Evolutionary conservation across 2,113 vertebrate species (phyloP).

Genomic region (Sebastes fasciatus): DNA sequence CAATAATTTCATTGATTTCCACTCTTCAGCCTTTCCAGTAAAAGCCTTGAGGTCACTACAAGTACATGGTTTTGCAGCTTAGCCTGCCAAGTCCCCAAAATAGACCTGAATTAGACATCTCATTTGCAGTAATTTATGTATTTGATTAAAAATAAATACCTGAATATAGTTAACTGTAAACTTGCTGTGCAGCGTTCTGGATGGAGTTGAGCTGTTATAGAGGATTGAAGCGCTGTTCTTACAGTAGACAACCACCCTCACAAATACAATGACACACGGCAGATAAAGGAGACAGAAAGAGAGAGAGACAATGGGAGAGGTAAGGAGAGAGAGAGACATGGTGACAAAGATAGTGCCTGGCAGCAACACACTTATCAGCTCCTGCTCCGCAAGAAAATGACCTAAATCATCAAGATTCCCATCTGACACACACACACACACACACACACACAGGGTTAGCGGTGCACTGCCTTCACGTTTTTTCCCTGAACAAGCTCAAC

Average conservation of each 20-base stretch:
- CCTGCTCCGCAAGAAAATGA: constrained; percentile 79
- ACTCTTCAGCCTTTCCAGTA: constrained; percentile 42
- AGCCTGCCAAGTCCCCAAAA: constrained; percentile 14
- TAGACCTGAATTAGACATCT: neutral
- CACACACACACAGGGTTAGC: constrained; percentile 24
- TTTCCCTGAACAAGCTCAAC: constrained; percentile 50
- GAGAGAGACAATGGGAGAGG: constrained; percentile 28
- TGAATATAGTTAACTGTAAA: constrained; percentile 9
- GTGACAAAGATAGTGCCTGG: constrained; percentile 81
- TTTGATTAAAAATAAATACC: constrained; percentile 18
- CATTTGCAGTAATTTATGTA: constrained; percentile 3
- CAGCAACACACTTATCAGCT: constrained; percentile 83
- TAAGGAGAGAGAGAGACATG: constrained; percentile 63
- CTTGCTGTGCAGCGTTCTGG: neutral
- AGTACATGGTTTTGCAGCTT: constrained; percentile 31
- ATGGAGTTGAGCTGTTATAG: constrained; percentile 15
- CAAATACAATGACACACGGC: constrained; percentile 67
- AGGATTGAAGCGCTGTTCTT: constrained; percentile 55
- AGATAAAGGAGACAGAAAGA: constrained; percentile 69
- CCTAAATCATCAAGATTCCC: constrained; percentile 86
- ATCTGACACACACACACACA: constrained; percentile 66
- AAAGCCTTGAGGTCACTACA: constrained; percentile 49
- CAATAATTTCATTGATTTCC: constrained; percentile 59
- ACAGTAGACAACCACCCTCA: constrained; percentile 66
- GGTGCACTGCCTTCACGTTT: constrained; percentile 36